Evolutionary conservation across 2,113 vertebrate species (phyloP).

Genomic region (Semnornis frantzii): DNA sequence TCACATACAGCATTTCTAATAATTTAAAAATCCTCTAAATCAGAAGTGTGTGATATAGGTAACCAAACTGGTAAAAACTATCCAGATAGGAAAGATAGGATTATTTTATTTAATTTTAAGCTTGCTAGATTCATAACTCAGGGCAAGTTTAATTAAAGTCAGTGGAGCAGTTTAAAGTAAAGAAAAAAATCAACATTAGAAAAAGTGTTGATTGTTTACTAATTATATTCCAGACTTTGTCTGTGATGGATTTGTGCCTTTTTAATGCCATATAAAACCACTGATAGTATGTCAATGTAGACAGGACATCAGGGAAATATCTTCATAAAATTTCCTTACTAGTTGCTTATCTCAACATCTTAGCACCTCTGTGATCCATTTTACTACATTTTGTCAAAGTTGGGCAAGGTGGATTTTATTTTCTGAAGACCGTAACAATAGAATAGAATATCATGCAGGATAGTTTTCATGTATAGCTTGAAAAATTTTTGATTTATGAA

Average conservation of each 20-base stretch:
- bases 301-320: neutral
- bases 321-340: constrained; percentile 4
- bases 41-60: constrained; percentile 45
- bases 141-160: constrained; percentile 83
- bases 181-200: constrained; percentile 74
- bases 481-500: neutral
- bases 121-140: constrained; percentile 76
- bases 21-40: constrained; percentile 63
- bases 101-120: constrained; percentile 57
- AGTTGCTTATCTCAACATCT: neutral
- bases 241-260: constrained; percentile 56
- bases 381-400: neutral
- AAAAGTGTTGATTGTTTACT: constrained; percentile 78
- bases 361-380: neutral
- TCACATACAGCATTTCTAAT: neutral
- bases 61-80: constrained; percentile 57
- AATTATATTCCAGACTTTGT: constrained; percentile 75
- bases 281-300: neutral
- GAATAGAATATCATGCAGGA: neutral
- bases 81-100: constrained; percentile 67
- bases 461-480: neutral
- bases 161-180: constrained; percentile 80
- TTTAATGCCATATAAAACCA: constrained; percentile 58
- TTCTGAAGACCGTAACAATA: neutral
- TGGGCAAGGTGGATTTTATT: neutral